phyloP scores from a whole-genome alignment of 1,140 invertebrate species.

The Heterodera carotae region DNA sequence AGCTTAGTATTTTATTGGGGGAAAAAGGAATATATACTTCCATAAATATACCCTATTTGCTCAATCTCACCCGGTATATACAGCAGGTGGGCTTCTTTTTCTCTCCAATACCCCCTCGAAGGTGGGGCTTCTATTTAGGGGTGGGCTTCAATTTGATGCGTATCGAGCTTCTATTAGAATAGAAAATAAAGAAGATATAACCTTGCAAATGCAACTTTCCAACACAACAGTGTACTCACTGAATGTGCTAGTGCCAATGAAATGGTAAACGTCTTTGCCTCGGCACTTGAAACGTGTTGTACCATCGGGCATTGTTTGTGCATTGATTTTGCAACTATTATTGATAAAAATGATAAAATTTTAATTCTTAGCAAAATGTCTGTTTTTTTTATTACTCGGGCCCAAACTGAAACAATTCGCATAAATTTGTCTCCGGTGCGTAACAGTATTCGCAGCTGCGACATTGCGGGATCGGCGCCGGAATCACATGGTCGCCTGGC shows the following conservation, averaged over 20 bases:
- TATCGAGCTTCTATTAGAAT: too few relatives aligned
- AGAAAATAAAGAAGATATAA: too few relatives aligned
- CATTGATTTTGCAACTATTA: constrained; percentile 71
- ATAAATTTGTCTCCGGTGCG: constrained; percentile 80
- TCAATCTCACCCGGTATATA: too few relatives aligned
- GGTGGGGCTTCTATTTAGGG: too few relatives aligned
- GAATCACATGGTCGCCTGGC: constrained; percentile 90
- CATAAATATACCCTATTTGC: too few relatives aligned
- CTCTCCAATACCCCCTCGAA: too few relatives aligned
- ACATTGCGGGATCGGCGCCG: constrained; percentile 93
- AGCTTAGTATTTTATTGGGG: too few relatives aligned
- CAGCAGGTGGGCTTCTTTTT: too few relatives aligned
- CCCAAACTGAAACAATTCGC: constrained; percentile 66
- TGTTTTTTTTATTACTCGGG: constrained; percentile 75
- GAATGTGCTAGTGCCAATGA: constrained; percentile 98
- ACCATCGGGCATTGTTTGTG: constrained; percentile 86
- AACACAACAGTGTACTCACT: constrained; percentile 95
- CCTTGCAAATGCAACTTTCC: constrained; percentile 87
- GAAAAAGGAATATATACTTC: too few relatives aligned
- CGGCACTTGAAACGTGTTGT: constrained; percentile 84
- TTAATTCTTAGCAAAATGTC: too few relatives aligned
- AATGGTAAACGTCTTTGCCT: constrained; percentile 85
- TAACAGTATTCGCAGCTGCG: constrained; percentile 93
- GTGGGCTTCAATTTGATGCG: too few relatives aligned
- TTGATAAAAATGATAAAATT: too few relatives aligned